phyloP scores from a whole-genome alignment of 1,140 invertebrate species.

The Cotesia vestalis region DNA sequence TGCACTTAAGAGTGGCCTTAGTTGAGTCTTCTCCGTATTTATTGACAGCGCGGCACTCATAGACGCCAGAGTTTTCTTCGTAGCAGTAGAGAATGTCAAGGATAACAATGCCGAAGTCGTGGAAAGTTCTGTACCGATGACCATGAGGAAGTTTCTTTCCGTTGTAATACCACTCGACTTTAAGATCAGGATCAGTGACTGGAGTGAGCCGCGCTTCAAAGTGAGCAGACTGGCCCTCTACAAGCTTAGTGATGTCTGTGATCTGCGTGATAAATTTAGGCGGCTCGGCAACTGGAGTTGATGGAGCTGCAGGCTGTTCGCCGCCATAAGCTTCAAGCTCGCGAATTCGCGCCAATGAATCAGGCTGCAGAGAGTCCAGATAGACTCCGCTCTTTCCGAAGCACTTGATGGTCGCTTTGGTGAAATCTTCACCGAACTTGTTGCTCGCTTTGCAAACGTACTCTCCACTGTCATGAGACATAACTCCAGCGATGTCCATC shows the following conservation, averaged over 20 bases:
- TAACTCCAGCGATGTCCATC: slow-evolving; percentile 93
- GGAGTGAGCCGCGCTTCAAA: slow-evolving; percentile 92
- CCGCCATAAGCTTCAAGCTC: slow-evolving; percentile 83
- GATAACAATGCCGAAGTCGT: slow-evolving; percentile 97
- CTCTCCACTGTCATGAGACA: slow-evolving; percentile 92
- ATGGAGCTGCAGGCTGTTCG: slow-evolving; percentile 70
- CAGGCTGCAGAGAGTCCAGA: slow-evolving; percentile 92
- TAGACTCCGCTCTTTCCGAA: slow-evolving; percentile 89
- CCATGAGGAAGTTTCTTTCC: slow-evolving; percentile 91
- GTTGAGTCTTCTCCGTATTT: slow-evolving; percentile 90
- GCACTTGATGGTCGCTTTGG: slow-evolving; percentile 83
- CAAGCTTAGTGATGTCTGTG: slow-evolving; percentile 79
- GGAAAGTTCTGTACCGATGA: slow-evolving; percentile 94
- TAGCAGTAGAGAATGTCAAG: slow-evolving; percentile 96
- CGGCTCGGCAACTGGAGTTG: slow-evolving; percentile 78
- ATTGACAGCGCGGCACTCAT: slow-evolving; percentile 91
- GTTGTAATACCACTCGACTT: slow-evolving; percentile 95
- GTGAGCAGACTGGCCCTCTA: slow-evolving; percentile 93
- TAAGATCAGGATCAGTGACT: slow-evolving; percentile 89
- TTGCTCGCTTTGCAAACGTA: slow-evolving; percentile 90
- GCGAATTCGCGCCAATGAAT: slow-evolving; percentile 88
- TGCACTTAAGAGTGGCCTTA: slow-evolving; percentile 84
- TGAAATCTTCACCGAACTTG: slow-evolving; percentile 90
- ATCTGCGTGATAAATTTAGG: slow-evolving; percentile 93
- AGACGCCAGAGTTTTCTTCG: slow-evolving; percentile 94